These are phyloP conservation scores for Atractosteus spatula DNA, from an alignment of 2,113 vertebrate genomes.

Conservation along the genomic window DNA sequence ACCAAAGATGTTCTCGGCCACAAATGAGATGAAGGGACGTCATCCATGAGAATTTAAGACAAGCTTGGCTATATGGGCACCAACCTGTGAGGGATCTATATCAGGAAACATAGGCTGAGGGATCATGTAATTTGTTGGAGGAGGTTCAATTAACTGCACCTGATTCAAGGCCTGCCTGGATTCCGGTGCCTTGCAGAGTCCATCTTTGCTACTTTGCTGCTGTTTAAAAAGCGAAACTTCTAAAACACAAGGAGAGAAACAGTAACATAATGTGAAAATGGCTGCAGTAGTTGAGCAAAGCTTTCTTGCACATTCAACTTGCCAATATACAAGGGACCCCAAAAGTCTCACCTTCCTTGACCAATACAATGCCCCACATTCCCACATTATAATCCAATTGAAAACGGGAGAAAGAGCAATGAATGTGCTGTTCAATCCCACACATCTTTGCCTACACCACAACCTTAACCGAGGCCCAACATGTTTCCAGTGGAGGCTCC, in stretches of 20 bases:
- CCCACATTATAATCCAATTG: too few species aligned
- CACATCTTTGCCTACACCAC: too few species aligned
- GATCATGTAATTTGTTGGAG: conserved; percentile 53
- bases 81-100: conserved; percentile 64
- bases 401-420: too few species aligned
- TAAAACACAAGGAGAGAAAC: conserved; percentile 36
- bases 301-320: too few species aligned
- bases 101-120: conserved; percentile 58
- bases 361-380: too few species aligned
- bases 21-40: conserved; percentile 47
- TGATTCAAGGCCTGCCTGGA: conserved; percentile 50
- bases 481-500: too few species aligned
- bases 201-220: conserved; percentile 75
- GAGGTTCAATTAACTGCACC: conserved; percentile 57
- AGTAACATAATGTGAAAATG: neutral
- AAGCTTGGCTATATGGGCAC: conserved; percentile 35
- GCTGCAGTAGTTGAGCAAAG: too few species aligned
- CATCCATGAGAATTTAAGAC: conserved; percentile 27
- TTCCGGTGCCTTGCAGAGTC: conserved; percentile 64
- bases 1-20: conserved; percentile 27
- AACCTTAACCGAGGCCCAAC: too few species aligned
- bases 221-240: conserved; percentile 72
- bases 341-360: too few species aligned
- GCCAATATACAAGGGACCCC: too few species aligned
- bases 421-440: too few species aligned